phyloP scores from a whole-genome alignment of 2,113 vertebrate species.

The Nymphicus hollandicus region DNA sequence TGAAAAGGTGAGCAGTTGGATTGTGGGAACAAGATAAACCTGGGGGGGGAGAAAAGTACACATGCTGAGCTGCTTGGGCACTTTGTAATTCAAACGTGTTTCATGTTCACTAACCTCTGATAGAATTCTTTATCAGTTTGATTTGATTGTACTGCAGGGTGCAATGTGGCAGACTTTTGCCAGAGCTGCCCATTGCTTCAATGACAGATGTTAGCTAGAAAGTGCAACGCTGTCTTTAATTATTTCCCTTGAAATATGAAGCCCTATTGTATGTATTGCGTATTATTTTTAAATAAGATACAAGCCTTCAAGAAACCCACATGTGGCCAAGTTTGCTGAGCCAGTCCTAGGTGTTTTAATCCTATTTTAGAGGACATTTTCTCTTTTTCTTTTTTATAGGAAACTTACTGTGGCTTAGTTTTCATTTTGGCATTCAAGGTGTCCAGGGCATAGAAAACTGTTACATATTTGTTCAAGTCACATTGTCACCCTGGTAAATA shows the following conservation, averaged over 20 bases:
- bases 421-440: background rate
- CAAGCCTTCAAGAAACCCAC: background rate
- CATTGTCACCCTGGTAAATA: background rate
- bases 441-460: background rate
- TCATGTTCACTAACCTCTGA: slow-evolving; percentile 52
- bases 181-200: slow-evolving; percentile 44
- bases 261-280: background rate
- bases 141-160: slow-evolving; percentile 40
- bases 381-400: background rate
- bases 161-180: slow-evolving; percentile 37
- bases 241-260: slow-evolving; percentile 44
- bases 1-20: slow-evolving; percentile 53
- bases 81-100: slow-evolving; percentile 53
- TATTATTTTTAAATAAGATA: slow-evolving; percentile 28
- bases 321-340: background rate
- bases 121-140: slow-evolving; percentile 55
- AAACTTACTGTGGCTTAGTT: background rate
- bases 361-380: background rate
- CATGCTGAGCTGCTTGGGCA: slow-evolving; percentile 35
- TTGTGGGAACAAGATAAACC: slow-evolving; percentile 22
- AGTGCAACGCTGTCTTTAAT: background rate
- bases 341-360: background rate
- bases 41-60: background rate
- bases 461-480: background rate
- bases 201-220: background rate